Percentiles rank a stretch among this genome's conserved stretches.
phyloP scores from a whole-genome alignment of 2,888 invertebrate species.

The Sicus ferrugineus region DNA sequence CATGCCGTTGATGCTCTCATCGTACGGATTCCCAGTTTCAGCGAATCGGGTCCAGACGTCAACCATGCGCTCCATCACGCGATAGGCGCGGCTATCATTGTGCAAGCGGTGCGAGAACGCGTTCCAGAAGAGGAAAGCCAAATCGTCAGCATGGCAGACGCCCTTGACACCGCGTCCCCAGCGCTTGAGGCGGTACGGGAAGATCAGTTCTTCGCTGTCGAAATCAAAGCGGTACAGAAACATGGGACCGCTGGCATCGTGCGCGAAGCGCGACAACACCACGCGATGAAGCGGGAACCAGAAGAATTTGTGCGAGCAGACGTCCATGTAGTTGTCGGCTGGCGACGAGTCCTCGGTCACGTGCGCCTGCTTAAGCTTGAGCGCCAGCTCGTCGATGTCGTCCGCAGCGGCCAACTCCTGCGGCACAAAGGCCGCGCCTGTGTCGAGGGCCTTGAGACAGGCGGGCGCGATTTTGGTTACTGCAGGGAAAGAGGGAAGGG shows the following conservation, averaged over 20 bases:
- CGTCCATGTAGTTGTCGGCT: conserved; percentile 55
- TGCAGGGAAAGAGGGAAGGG: conserved; percentile 36
- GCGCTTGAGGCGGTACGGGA: conserved; percentile 55
- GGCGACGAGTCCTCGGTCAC: conserved; percentile 52
- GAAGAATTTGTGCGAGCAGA: conserved; percentile 51
- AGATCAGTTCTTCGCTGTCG: conserved; percentile 58
- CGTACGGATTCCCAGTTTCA: conserved; percentile 56
- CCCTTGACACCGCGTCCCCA: conserved; percentile 58
- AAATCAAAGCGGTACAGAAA: conserved; percentile 62
- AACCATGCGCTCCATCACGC: conserved; percentile 56
- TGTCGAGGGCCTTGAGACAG: conserved; percentile 48
- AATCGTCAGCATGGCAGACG: conserved; percentile 60
- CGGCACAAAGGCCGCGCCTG: conserved; percentile 50
- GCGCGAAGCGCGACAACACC: conserved; percentile 52
- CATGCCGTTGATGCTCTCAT: conserved; percentile 51
- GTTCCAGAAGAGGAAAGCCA: conserved; percentile 57
- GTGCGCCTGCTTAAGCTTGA: conserved; percentile 51
- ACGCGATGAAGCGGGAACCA: conserved; percentile 54
- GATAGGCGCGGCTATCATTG: conserved; percentile 56
- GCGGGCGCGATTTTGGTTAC: conserved; percentile 46
- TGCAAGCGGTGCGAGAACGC: conserved; percentile 48
- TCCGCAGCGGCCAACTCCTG: conserved; percentile 49
- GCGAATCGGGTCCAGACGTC: conserved; percentile 61
- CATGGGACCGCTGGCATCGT: conserved; percentile 55
- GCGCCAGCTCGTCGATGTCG: conserved; percentile 47